phyloP scores from a whole-genome alignment of 2,113 vertebrate species.

The Dasyprocta punctata region DNA sequence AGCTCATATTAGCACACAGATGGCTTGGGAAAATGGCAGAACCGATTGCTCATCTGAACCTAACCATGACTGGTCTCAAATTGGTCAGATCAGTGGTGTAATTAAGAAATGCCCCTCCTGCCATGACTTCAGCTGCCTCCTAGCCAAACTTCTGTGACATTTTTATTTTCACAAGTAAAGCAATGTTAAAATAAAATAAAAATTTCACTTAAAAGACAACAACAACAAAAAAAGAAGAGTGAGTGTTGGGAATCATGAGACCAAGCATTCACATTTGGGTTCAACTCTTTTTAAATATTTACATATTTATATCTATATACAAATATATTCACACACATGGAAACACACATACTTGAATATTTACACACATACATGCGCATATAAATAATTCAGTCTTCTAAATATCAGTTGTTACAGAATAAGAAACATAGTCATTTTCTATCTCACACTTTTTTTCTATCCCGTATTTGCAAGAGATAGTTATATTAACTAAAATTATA shows the following conservation, averaged over 20 bases:
- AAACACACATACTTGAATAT: too few species aligned
- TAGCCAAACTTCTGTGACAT: not conserved
- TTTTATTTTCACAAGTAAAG: slow-evolving; percentile 37
- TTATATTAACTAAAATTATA: not conserved
- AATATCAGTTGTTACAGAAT: not conserved
- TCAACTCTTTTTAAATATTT: not conserved
- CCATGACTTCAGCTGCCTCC: slow-evolving; percentile 19
- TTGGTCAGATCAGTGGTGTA: not conserved
- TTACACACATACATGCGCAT: not conserved
- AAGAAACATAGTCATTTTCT: not conserved
- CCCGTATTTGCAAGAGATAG: not conserved
- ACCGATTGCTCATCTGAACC: not conserved
- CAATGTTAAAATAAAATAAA: not conserved
- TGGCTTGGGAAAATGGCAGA: slow-evolving; percentile 34
- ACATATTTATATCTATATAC: not conserved
- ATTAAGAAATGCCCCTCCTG: slow-evolving; percentile 60
- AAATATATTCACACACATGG: not conserved
- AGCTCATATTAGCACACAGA: slow-evolving; percentile 33
- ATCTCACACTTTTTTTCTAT: not conserved
- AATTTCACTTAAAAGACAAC: not conserved
- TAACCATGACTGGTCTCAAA: not conserved
- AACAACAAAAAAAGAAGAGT: not conserved
- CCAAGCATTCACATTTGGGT: not conserved
- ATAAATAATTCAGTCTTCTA: not conserved
- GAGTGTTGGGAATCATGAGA: not conserved